Evolutionary conservation across 2,888 invertebrate genomes (phyloP).

Genomic region (Scotopteryx bipunctaria): DNA sequence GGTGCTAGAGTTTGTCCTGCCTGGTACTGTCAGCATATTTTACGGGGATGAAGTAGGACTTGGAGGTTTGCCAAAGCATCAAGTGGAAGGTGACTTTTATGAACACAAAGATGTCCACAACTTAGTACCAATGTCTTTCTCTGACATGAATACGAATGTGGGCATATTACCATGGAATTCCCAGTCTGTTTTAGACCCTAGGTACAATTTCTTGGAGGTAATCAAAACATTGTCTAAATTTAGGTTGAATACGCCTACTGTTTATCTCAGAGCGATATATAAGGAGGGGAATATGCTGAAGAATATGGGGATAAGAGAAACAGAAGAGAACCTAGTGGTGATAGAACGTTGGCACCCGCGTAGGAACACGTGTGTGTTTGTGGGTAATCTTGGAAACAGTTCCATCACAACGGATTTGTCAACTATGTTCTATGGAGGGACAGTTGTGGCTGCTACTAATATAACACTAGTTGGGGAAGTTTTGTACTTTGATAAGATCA

Average conservation of each 20-base stretch:
- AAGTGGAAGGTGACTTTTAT: constrained; percentile 82
- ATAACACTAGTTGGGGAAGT: constrained; percentile 62
- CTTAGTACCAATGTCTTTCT: constrained; percentile 88
- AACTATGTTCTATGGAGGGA: constrained; percentile 89
- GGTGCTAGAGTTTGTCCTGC: constrained; percentile 91
- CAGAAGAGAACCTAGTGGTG: constrained; percentile 86
- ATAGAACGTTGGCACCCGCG: constrained; percentile 91
- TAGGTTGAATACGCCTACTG: constrained; percentile 86
- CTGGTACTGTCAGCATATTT: constrained; percentile 93
- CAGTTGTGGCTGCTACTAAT: constrained; percentile 71
- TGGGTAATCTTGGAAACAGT: constrained; percentile 87
- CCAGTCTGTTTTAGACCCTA: constrained; percentile 72
- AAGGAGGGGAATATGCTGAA: constrained; percentile 85
- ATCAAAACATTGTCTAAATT: constrained; percentile 84
- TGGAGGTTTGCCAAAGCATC: constrained; percentile 75
- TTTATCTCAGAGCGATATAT: constrained; percentile 88
- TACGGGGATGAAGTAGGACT: constrained; percentile 96
- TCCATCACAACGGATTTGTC: constrained; percentile 88
- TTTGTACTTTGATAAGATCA: constrained; percentile 71
- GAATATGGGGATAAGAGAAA: constrained; percentile 87
- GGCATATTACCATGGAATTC: constrained; percentile 86
- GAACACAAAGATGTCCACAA: constrained; percentile 86
- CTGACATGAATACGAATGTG: constrained; percentile 55
- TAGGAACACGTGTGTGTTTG: constrained; percentile 88
- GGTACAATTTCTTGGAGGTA: constrained; percentile 78